These are phyloP conservation scores for Pangasius macronema DNA, from an alignment of 2,797 vertebrate genomes.

Conservation along the genomic window DNA sequence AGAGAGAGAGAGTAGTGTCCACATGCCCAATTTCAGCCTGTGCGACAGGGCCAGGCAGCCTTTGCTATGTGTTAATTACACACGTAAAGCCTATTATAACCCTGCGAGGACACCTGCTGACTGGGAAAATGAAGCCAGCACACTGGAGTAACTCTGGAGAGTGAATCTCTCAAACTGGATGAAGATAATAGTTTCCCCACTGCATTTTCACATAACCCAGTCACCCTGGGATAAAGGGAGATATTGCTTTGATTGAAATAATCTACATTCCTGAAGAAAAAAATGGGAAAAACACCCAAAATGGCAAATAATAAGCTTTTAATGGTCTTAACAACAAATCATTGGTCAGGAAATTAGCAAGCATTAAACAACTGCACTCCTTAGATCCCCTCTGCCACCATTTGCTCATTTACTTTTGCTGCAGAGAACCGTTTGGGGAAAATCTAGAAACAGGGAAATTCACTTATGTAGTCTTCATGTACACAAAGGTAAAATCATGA, in stretches of 20 bases:
- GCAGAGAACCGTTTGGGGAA: no score
- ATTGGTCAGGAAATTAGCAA: no score
- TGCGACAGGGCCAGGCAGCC: slow-evolving; percentile 69
- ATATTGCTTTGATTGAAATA: slow-evolving; percentile 83
- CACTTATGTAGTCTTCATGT: no score
- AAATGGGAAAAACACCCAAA: no score
- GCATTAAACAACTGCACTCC: no score
- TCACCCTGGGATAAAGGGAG: slow-evolving; percentile 59
- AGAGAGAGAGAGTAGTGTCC: slow-evolving; percentile 47
- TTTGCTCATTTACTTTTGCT: no score
- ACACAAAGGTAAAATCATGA: no score
- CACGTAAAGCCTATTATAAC: slow-evolving; percentile 89
- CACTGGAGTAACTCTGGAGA: slow-evolving; percentile 74
- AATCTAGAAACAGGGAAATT: no score
- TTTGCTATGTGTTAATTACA: slow-evolving; percentile 94
- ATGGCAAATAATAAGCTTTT: no score
- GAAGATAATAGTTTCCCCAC: slow-evolving; percentile 82
- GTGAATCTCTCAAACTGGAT: slow-evolving; percentile 78
- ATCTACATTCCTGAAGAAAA: slow-evolving; percentile 58
- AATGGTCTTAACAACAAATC: no score
- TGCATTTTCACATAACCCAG: slow-evolving; percentile 71
- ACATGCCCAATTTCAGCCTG: slow-evolving; percentile 55
- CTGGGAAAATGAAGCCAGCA: slow-evolving; percentile 87
- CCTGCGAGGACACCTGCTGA: slow-evolving; percentile 92
- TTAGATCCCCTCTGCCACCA: no score